phyloP scores from a whole-genome alignment of 1,140 invertebrate species.

The Atta colombica region DNA sequence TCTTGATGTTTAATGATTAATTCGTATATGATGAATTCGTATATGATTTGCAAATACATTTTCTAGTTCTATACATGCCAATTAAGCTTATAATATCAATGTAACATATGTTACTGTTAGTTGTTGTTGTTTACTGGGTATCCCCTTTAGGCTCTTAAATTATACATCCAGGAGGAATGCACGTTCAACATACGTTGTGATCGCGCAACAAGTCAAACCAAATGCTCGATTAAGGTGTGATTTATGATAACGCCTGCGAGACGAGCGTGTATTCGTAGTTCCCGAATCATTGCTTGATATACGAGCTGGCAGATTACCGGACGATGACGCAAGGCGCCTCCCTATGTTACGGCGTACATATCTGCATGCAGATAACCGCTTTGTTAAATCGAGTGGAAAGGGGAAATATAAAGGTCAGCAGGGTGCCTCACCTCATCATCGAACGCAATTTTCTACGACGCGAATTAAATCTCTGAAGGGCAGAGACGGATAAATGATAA shows the following conservation, averaged over 20 bases:
- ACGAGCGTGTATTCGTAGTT: not conserved
- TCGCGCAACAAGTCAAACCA: not conserved
- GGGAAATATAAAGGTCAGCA: conserved; percentile 40
- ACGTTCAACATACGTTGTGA: not conserved
- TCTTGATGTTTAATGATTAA: too few species aligned
- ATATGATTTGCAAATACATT: too few species aligned
- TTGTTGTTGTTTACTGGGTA: too few species aligned
- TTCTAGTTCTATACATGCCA: too few species aligned
- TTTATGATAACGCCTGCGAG: not conserved
- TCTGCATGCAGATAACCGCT: conserved; percentile 19
- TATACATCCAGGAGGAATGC: conserved; percentile 13
- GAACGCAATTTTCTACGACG: conserved; percentile 38
- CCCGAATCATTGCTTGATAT: conserved; percentile 18
- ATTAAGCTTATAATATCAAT: too few species aligned
- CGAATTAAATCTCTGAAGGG: conserved; percentile 5
- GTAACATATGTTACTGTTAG: too few species aligned
- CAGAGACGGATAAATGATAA: not conserved
- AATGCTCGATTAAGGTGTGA: conserved; percentile 21
- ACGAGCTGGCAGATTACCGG: conserved; percentile 30
- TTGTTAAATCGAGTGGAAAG: conserved; percentile 57
- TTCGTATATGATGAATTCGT: too few species aligned
- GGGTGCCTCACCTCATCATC: not conserved
- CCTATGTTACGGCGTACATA: conserved; percentile 4
- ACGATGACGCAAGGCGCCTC: conserved; percentile 35
- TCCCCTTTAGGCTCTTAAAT: not conserved